These are phyloP conservation scores for Takifugu ocellatus DNA, from an alignment of 2,797 vertebrate species.

Conservation along the genomic window DNA sequence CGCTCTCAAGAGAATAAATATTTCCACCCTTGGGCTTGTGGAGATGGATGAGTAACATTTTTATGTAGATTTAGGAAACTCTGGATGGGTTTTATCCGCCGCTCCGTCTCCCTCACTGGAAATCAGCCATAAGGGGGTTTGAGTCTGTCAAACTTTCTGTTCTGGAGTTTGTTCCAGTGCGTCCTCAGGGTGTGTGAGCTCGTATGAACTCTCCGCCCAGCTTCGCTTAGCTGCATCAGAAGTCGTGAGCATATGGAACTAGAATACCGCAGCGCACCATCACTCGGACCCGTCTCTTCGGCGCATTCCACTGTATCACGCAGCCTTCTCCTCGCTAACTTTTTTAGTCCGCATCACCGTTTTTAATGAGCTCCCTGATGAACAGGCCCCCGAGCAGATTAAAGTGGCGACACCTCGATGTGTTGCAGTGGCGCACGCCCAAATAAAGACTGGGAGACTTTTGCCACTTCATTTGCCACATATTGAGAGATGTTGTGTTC, in stretches of 20 bases:
- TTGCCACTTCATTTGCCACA: constrained; percentile 22
- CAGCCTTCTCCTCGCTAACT: constrained; percentile 12
- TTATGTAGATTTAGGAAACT: constrained; percentile 48
- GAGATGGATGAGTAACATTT: constrained; percentile 43
- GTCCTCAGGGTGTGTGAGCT: constrained; percentile 21
- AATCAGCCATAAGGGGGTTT: constrained; percentile 55
- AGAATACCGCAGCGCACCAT: constrained; percentile 8
- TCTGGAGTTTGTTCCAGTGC: constrained; percentile 44
- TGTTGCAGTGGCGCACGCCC: constrained; percentile 25
- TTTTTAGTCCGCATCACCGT: not conserved
- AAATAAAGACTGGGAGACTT: constrained; percentile 37
- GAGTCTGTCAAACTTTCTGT: constrained; percentile 57
- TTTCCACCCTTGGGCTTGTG: constrained; percentile 36
- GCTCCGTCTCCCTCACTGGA: constrained; percentile 30
- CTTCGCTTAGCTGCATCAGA: constrained; percentile 15
- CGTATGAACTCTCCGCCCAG: not conserved
- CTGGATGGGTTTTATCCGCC: constrained; percentile 48
- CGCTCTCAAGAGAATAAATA: constrained; percentile 47
- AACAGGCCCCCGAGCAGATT: constrained; percentile 40
- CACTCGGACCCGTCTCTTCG: constrained; percentile 11
- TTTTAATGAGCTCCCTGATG: constrained; percentile 64
- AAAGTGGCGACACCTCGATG: constrained; percentile 45
- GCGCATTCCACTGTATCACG: not conserved
- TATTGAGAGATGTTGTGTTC: constrained; percentile 30
- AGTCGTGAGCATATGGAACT: constrained; percentile 3